phyloP scores from a whole-genome alignment of 30 jellyfish, hydroid and myxozoan genomes.

The Euphysa ruthae region DNA sequence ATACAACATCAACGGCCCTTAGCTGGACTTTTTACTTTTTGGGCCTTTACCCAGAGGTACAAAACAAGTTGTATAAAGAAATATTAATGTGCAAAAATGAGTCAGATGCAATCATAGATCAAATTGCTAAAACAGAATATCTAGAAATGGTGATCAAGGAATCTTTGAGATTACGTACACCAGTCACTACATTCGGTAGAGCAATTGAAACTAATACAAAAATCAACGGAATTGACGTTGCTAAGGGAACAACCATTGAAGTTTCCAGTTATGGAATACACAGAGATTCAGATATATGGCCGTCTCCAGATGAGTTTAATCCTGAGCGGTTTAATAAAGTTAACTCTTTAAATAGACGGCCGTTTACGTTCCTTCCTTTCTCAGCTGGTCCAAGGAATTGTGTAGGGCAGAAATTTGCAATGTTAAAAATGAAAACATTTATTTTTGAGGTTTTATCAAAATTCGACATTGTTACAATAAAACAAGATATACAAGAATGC shows the following conservation, averaged over 20 bases:
- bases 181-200: conserved; percentile 65
- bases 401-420: conserved; percentile 57
- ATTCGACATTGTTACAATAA: background rate
- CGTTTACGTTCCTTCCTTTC: conserved; percentile 74
- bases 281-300: conserved; percentile 65
- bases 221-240: background rate
- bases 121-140: background rate
- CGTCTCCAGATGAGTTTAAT: conserved; percentile 46
- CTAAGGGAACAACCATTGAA: conserved; percentile 54
- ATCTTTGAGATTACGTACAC: conserved; percentile 72
- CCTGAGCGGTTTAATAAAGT: conserved; percentile 85
- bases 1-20: conserved; percentile 80
- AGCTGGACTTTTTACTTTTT: conserved; percentile 55
- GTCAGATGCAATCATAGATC: background rate
- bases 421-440: conserved; percentile 8
- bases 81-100: conserved; percentile 24
- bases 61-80: conserved; percentile 63
- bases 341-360: conserved; percentile 50
- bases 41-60: conserved; percentile 59
- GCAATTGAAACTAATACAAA: conserved; percentile 37
- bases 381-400: conserved; percentile 98
- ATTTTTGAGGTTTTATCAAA: conserved; percentile 11
- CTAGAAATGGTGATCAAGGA: conserved; percentile 38
- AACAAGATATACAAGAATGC: background rate
- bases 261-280: conserved; percentile 43